Percentiles rank a stretch among this genome's conserved stretches.
Conservation (phyloP, 2,113 vertebrate species). For the Cyanoramphus novaezelandiae region DNA sequence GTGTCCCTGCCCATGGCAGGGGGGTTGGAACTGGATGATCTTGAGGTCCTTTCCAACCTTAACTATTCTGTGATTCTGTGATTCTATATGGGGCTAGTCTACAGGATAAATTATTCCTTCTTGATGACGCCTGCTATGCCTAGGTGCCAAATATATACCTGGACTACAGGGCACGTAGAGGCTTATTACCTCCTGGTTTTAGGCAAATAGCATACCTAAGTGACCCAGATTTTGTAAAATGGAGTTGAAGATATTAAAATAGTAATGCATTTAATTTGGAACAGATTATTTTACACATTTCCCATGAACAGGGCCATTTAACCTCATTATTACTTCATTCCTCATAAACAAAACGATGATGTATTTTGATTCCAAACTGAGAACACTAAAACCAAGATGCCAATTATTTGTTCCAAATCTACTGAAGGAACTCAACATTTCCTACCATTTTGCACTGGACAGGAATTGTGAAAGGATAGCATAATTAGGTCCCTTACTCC, state of each 20-base stretch:
- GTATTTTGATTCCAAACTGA: neutral
- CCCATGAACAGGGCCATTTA: neutral
- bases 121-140: neutral
- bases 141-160: neutral
- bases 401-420: neutral
- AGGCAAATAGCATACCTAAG: neutral
- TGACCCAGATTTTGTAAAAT: neutral
- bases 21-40: too few relatives aligned
- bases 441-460: neutral
- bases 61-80: too few relatives aligned
- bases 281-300: neutral
- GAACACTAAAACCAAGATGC: neutral
- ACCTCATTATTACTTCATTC: neutral
- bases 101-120: neutral
- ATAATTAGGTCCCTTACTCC: slow-evolving; percentile 52
- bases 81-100: too few relatives aligned
- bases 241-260: neutral
- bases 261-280: neutral
- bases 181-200: neutral
- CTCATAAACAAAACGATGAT: neutral
- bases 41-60: too few relatives aligned
- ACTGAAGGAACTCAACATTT: neutral
- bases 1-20: too few relatives aligned
- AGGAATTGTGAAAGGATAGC: slow-evolving; percentile 25
- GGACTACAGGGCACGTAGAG: neutral